Percentiles rank a stretch among this genome's conserved stretches.
Evolutionary conservation across 2,797 vertebrate species (phyloP).

Genomic region (Ambastaia sidthimunki): DNA sequence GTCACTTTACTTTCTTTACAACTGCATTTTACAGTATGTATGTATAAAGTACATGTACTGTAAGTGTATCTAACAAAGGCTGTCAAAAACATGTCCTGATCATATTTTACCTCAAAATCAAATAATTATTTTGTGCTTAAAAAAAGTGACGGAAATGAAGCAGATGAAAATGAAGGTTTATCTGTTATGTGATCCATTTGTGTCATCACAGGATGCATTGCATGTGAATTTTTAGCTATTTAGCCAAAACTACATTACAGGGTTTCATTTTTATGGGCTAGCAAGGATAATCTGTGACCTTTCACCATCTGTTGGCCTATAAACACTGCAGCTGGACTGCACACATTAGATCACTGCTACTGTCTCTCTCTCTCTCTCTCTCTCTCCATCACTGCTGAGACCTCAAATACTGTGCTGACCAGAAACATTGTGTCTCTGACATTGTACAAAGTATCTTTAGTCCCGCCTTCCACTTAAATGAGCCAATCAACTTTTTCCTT

Average conservation of each 20-base stretch:
- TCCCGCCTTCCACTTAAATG: neutral
- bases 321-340: conserved; percentile 49
- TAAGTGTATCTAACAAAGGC: neutral
- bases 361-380: conserved; percentile 15
- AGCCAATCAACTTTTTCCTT: neutral
- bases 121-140: too few species aligned
- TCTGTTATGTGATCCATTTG: neutral
- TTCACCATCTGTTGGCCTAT: conserved; percentile 56
- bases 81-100: neutral
- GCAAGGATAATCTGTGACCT: conserved; percentile 52
- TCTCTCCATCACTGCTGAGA: conserved; percentile 18
- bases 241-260: conserved; percentile 3
- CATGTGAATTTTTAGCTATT: conserved; percentile 12
- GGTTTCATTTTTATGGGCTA: conserved; percentile 18
- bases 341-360: conserved; percentile 38
- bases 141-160: too few species aligned
- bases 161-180: neutral
- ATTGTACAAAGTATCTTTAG: neutral
- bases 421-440: neutral
- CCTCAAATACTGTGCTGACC: conserved; percentile 13
- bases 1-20: too few species aligned
- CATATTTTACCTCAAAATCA: neutral
- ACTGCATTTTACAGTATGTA: too few species aligned
- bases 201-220: neutral
- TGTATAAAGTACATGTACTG: too few species aligned